Base-by-base conservation (phyloP, 2,113 vertebrate genomes). In the Cnemophilus loriae region DNA sequence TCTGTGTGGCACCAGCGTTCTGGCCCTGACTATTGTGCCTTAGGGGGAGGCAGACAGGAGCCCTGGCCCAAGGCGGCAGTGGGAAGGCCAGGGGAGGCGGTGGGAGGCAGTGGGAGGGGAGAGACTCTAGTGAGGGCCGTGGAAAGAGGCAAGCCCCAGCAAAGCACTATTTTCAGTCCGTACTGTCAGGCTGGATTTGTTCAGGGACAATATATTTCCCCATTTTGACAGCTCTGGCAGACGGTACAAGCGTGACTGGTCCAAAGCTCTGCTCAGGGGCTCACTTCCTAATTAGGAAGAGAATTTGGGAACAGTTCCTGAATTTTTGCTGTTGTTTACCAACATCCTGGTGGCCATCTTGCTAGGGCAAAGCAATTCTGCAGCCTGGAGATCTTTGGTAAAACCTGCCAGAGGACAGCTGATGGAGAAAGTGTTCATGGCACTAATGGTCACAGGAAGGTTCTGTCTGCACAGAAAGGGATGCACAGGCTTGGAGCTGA, bases 271-370 rank as follows among this genome's bases (percentile, higher is more conserved):
- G 69, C 61, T 65, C 74, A 50, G 75, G 75, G 63, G 15, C 55
- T 83, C 4, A 0, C 59, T 94, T 94, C 87, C 87, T 93, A 94
- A 93, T 77, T 93, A 90, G 78, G 91, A 89, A 93, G 76, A 95
- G 83, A 93, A 88, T 70, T 63, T 64, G 67, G 64, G 80, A 94
- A 81, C 71, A 56, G 42, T 37, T 84, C 24, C 15, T 44, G 35
- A 69, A 16, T 76, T 80, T 91, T 85, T 89, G 10, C 55, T 70
- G 33, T 28, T 94, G 50, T 87, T 96, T 88, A 88, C 56, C 59
- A 65, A 44, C 22, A 65, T 23, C 41, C 28, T 32, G 33, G 11
- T 64, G 16, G 53, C 50, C 65, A 76, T 53, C 68, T 91, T 47
- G 46, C 63, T 32, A 26, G 50, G 33, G 39, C 46, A 77, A 90